Evolutionary conservation across 2,888 invertebrate genomes (phyloP), one percentile per base, ranked within the genome.

Genomic region (Agrochola litura): DNA sequence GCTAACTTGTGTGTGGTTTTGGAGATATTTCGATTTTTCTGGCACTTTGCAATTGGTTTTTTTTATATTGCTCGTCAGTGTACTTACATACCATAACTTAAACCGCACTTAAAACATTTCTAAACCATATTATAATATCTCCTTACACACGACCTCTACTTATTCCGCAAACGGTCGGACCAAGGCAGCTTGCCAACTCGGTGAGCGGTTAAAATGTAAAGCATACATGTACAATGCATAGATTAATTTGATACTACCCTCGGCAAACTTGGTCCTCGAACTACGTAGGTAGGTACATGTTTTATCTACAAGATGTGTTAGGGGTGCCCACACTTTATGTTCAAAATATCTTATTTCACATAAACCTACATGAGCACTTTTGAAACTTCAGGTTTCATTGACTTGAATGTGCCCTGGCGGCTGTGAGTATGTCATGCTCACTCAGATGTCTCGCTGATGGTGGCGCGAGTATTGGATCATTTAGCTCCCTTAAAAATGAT

Each of bases 191-290:
- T 81, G 80, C 65, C 80, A 81, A 73, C 56, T 73, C 52, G 41
- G 64, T 69, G 49, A 81, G 64, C 82, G 52, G 77, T 63, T 77
- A 65, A 81, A 81, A 77, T 72, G 64, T 77, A 68, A 81, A 77
- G 56, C 81, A 56, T 76, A 43, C 71, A 65, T 49, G 41, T 65
- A 73, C 68, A 74, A 52, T 52, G 64, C 49, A 49, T 73, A 67
- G n/a, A 79, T 68, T 79, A 83, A 83, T 83, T 79, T 83, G 43
- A 82, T 73, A 81, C 60, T 68, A 68, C 43, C 60, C 58, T n/a
- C 41, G 6, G 65, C 10, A 41, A 82, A 72, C 30, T 79, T 79
- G 41, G 30, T 76, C 56, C 22, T 41, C 41, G n/a, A 79, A 73
- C 79, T 73, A 46, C 41, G 30, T 43, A 12, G 12, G 43, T 43